Base-by-base conservation (phyloP, 2,113 vertebrate species). In the Otus sunia region DNA sequence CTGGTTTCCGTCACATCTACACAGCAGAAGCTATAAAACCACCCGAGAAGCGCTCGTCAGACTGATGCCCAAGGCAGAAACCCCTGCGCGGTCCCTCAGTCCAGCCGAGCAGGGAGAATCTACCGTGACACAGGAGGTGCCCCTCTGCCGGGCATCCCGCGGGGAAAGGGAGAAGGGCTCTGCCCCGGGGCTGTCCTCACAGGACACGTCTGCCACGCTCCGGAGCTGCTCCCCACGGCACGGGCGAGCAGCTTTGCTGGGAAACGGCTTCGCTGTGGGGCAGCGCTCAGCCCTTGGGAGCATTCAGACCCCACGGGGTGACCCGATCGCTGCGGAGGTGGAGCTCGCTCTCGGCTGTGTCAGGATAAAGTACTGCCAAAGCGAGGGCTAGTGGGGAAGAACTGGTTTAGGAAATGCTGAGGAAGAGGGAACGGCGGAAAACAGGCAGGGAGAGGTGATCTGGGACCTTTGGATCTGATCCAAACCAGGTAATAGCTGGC, bases 291-390 rank as follows among this genome's bases (percentile, higher is more conserved):
- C 39, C 34, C 62, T 10, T 15, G 3, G 9, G 29, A 12, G 16
- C 32, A 17, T 15, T 9, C 41, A 3, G 43, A 12, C 14, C 23
- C 41, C n/a, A 6, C 6, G 3, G 60, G 34, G 39, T 41, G 39
- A 41, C 0, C 47, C 32, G 5, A 1, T 8, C 19, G 0, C 15
- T 8, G n/a, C 1, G 1, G 53, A 29, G 37, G n/a, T 12, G 39
- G 37, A 10, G 17, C 29, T 7, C 5, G 11, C 26, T 11, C 12
- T 10, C 4, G 2, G 25, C 3, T 19, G 34, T 10, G 13, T 10
- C 55, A 25, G 66, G 39, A 55, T 13, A 15, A 43, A 50, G 49
- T 8, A 15, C 30, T 41, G 26, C 41, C 80, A 27, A 27, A 64
- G 66, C 15, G 5, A 52, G 67, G 29, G 52, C 27, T 6, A 7